These are phyloP conservation scores for Epiblema foenella DNA, from an alignment of 2,888 invertebrate species.

Conservation along the genomic window DNA sequence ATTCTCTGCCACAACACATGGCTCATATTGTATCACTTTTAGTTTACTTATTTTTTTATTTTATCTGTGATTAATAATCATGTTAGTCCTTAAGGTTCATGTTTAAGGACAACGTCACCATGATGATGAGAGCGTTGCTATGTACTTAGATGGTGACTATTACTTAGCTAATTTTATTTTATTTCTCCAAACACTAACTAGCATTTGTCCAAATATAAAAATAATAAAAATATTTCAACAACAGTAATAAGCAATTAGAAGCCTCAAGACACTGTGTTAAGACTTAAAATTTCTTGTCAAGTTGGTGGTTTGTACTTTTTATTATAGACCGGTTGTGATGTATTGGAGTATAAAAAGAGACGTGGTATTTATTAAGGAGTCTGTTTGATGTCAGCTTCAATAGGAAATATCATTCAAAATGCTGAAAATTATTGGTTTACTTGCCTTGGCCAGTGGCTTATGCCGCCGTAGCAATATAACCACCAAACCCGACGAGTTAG, in stretches of 20 bases:
- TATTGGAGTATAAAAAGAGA: background rate
- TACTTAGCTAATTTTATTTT: too few species aligned
- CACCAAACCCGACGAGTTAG: background rate
- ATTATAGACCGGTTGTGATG: background rate
- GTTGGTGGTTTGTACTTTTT: background rate
- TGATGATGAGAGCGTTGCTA: too few species aligned
- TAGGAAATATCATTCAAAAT: background rate
- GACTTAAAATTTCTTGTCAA: background rate
- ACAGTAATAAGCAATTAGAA: background rate
- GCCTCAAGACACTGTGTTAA: background rate
- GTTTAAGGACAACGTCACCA: too few species aligned
- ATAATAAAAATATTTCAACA: too few species aligned
- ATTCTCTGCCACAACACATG: too few species aligned
- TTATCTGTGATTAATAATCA: too few species aligned
- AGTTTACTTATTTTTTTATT: too few species aligned
- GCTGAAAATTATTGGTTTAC: background rate
- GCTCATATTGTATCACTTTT: too few species aligned
- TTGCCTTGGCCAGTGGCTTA: constrained; percentile 5
- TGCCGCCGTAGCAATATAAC: background rate
- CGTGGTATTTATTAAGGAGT: background rate
- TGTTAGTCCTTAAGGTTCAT: too few species aligned
- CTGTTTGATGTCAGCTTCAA: background rate
- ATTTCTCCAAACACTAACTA: too few species aligned
- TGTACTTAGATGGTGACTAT: too few species aligned
- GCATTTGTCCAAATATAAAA: too few species aligned